phyloP scores from a whole-genome alignment of 1,140 invertebrate species.

The Brachionus sp. region DNA sequence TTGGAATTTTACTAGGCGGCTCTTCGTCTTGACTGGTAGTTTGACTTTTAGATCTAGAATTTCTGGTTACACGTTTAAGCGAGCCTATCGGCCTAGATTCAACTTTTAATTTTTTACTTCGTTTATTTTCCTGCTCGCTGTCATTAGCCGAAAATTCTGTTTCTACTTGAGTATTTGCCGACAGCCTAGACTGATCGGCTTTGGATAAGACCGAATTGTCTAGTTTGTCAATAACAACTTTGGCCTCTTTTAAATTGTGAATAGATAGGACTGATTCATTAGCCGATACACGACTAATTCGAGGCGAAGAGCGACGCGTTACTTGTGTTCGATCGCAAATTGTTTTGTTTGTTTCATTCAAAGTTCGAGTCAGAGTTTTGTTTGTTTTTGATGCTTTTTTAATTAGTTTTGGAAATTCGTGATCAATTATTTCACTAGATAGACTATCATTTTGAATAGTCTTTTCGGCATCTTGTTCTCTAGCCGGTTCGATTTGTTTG shows the following conservation, averaged over 20 bases:
- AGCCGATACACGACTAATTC: background rate
- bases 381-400: background rate
- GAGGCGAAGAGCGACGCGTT: background rate
- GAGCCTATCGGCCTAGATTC: background rate
- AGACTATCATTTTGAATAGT: background rate
- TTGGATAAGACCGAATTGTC: background rate
- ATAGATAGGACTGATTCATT: background rate
- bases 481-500: background rate
- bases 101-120: background rate
- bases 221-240: background rate
- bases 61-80: background rate
- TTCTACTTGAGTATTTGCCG: background rate
- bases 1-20: background rate
- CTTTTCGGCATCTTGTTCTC: background rate
- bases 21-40: background rate
- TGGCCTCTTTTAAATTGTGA: background rate
- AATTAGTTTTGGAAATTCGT: conserved; percentile 15
- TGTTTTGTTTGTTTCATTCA: background rate
- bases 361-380: conserved; percentile 20
- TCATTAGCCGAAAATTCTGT: background rate
- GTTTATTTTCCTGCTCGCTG: background rate
- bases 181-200: background rate
- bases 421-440: conserved; percentile 5
- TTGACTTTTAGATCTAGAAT: background rate
- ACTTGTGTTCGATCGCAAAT: background rate